Evolutionary conservation across 2,113 vertebrate genomes (phyloP).

Genomic region (Cochlearius cochlearius): DNA sequence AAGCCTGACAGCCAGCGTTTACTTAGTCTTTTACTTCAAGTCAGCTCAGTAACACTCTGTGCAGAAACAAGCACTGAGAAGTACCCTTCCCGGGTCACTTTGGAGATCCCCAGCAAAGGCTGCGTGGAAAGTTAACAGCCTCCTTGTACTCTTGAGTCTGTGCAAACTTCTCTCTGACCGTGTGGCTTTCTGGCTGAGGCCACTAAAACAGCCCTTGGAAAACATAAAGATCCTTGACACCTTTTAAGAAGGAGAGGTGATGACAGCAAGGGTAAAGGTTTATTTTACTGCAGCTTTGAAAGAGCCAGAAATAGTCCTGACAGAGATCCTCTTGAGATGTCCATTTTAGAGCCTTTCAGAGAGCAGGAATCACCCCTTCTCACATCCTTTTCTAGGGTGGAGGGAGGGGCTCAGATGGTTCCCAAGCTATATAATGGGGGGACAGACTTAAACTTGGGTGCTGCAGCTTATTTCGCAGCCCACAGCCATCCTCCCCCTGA

Average conservation of each 20-base stretch:
- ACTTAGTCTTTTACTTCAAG: conserved; percentile 10
- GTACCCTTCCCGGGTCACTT: not conserved
- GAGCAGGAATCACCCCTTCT: not conserved
- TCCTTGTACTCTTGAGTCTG: not conserved
- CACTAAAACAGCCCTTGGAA: not conserved
- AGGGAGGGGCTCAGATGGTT: not conserved
- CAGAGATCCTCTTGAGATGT: not conserved
- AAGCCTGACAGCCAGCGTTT: not conserved
- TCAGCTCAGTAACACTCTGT: conserved; percentile 11
- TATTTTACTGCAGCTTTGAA: not conserved
- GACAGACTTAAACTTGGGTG: not conserved
- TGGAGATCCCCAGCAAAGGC: not conserved
- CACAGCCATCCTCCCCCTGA: not conserved
- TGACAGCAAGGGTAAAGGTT: not conserved
- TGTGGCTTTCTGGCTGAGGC: not conserved
- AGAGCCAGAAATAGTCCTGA: not conserved
- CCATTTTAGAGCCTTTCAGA: not conserved
- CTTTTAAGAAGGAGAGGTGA: not conserved
- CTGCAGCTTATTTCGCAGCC: not conserved
- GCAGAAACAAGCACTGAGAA: not conserved
- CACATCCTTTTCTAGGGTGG: not conserved
- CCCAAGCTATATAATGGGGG: not conserved
- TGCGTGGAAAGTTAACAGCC: not conserved
- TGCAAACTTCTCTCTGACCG: not conserved
- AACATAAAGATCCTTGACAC: not conserved